Evolutionary conservation across 2,113 vertebrate species (phyloP), one percentile per base, ranked within the genome.

Genomic region (Edolisoma coerulescens): DNA sequence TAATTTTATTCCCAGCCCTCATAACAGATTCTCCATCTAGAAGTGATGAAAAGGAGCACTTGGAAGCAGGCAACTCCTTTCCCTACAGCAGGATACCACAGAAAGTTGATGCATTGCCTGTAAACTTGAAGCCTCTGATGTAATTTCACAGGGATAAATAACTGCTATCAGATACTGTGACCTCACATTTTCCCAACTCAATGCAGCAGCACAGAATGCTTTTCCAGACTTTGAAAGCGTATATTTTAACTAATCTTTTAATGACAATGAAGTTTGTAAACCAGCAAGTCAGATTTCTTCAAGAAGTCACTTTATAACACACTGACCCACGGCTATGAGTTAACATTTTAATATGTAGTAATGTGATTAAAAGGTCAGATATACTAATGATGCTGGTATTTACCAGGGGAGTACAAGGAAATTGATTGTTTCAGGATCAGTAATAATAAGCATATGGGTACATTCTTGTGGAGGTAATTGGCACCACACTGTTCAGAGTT

Each of bases 391-490:
- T 92, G 96, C 82, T 73, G 76, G 24, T 96, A 93, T 96, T 98
- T 90, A 96, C 37, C 71, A 91, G 68, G 56, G 57, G 92, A 96
- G 84, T 94, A 94, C 80, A 89, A 95, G 90, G 57, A 95, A 84
- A 94, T 89, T 85, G 93, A 73, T 92, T 94, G 89, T 93, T 96
- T 96, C 81, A 71, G 93, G 69, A 96, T 95, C 87, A 71, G 65
- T 88, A 70, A 57, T 95, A 91, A 97, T 96, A 94, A 87, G 64
- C 76, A 92, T 63, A 84, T 18, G 81, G 67, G 76, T 65, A 83
- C 76, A 59, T 95, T 76, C 78, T 89, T 94, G 78, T 80, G 86
- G 92, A 92, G 79, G 87, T 97, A 96, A 97, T 97, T 97, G 93
- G 76, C 87, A 90, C 93, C 96, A 88, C 1, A 5, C 52, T 91